phyloP scores from a whole-genome alignment of 2,113 vertebrate species.

The Erythrocercus mccallii region DNA sequence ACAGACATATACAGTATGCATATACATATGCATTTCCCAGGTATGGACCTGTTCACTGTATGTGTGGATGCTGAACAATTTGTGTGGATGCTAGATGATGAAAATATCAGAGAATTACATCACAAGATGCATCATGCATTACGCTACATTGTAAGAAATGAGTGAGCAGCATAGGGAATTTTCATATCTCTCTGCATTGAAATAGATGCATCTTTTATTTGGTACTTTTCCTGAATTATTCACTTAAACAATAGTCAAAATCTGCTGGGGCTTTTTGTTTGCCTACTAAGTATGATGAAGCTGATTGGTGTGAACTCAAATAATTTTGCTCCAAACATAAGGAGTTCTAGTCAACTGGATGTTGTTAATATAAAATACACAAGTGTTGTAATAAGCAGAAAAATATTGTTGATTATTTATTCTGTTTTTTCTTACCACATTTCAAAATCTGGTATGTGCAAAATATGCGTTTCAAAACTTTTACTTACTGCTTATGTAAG shows the following conservation, averaged over 20 bases:
- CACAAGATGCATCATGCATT: fast-evolving
- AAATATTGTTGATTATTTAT: neutral
- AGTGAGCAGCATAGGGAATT: neutral
- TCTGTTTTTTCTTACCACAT: neutral
- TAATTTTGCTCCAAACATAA: neutral
- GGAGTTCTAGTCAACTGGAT: neutral
- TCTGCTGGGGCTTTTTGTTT: neutral
- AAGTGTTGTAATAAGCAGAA: neutral
- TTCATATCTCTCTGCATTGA: neutral
- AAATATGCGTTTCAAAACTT: neutral
- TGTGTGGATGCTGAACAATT: neutral
- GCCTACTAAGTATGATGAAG: neutral
- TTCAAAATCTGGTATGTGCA: neutral
- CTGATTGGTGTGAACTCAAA: neutral
- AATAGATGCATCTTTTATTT: neutral
- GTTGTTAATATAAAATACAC: neutral
- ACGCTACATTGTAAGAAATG: neutral
- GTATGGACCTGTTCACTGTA: neutral
- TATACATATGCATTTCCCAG: neutral
- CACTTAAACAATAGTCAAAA: neutral
- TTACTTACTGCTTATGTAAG: neutral
- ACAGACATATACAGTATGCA: no score
- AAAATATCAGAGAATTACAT: neutral
- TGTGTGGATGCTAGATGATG: neutral
- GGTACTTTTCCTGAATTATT: neutral